Percentiles rank a stretch among this genome's conserved stretches.
Evolutionary conservation across 2,797 vertebrate species (phyloP).

Genomic region (Onychomys arenicola): DNA sequence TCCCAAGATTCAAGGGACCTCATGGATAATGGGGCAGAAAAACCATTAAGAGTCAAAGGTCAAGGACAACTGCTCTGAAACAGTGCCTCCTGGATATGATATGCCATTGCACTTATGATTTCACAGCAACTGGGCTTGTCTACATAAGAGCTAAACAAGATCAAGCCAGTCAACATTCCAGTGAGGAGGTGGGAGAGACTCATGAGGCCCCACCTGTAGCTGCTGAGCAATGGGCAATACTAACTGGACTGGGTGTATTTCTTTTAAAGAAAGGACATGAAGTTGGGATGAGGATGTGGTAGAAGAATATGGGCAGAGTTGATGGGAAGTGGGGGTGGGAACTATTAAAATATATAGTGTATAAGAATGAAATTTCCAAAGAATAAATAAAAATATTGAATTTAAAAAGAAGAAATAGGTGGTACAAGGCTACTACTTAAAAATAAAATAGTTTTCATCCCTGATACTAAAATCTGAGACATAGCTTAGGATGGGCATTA

Average conservation of each 20-base stretch:
- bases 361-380: background rate
- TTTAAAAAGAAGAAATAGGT: conserved; percentile 1
- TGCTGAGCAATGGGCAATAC: background rate
- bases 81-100: background rate
- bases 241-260: background rate
- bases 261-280: background rate
- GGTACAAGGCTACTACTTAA: background rate
- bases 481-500: background rate
- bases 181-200: background rate
- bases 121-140: background rate
- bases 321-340: background rate
- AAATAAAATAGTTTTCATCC: conserved; percentile 46
- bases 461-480: conserved; percentile 9
- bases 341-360: background rate
- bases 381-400: too few species aligned
- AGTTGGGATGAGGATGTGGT: background rate
- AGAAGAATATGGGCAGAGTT: background rate
- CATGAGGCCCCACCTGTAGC: background rate
- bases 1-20: too few species aligned
- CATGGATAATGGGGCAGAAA: background rate
- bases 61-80: background rate
- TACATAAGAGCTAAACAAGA: background rate
- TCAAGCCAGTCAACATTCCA: background rate
- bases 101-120: rapidly evolving
- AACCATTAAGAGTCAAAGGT: background rate